Percentiles rank a stretch among this genome's conserved stretches.
Evolutionary conservation across 2,888 invertebrate genomes (phyloP).

Genomic region (Machimus rusticus): DNA sequence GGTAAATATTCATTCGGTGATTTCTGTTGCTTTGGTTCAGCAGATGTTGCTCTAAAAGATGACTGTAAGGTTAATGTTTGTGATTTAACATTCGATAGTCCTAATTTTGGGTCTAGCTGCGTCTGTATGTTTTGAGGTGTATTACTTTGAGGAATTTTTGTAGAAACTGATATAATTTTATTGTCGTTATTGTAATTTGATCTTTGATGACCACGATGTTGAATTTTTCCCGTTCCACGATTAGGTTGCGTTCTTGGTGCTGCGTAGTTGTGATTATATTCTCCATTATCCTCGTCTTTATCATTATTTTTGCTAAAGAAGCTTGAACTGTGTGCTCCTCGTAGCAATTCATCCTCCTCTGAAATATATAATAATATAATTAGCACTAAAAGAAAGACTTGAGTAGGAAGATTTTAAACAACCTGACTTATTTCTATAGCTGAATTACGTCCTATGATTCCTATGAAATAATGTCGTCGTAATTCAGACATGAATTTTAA

Average conservation of each 20-base stretch:
- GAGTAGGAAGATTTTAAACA: background rate
- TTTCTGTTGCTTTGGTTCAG: conserved; percentile 50
- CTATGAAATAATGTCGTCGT: no score
- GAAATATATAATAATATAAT: conserved; percentile 50
- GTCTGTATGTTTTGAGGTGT: background rate
- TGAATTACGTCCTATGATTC: no score
- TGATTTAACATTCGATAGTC: conserved; percentile 44
- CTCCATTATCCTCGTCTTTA: conserved; percentile 67
- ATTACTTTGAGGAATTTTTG: background rate
- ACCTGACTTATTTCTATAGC: no score
- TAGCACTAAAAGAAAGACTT: background rate
- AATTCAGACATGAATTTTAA: no score
- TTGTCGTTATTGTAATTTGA: conserved; percentile 36
- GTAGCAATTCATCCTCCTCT: conserved; percentile 69
- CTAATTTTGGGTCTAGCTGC: conserved; percentile 50
- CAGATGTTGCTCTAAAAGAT: conserved; percentile 56
- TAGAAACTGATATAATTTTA: background rate
- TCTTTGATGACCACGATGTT: background rate
- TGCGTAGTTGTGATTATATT: conserved; percentile 54
- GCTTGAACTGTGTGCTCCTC: conserved; percentile 77
- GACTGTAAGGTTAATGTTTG: conserved; percentile 59
- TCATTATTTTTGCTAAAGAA: conserved; percentile 74
- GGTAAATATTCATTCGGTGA: conserved; percentile 49
- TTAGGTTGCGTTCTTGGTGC: conserved; percentile 49
- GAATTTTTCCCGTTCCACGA: conserved; percentile 42